A percentile compares a stretch with the other conserved stretches of the same genome.
phyloP scores from a whole-genome alignment of 2,113 vertebrate species.

The Spermophilus dauricus region DNA sequence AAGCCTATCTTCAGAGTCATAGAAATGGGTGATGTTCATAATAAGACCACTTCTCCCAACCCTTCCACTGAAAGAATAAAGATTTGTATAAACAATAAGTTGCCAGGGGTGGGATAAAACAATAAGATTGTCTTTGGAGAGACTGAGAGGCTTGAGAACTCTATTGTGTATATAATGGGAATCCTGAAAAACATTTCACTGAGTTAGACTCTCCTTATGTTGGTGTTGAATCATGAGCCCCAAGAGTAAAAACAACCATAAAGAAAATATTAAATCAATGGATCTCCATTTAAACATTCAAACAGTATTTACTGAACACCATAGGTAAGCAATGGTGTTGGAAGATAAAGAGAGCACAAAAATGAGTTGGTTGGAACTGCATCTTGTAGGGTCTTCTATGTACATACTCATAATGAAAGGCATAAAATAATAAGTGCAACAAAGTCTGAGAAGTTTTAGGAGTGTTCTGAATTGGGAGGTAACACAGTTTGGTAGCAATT shows the following conservation, averaged over 20 bases:
- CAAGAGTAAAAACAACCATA: slow-evolving; percentile 49
- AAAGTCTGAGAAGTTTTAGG: not conserved
- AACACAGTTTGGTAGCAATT: not conserved
- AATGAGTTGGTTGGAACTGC: slow-evolving; percentile 34
- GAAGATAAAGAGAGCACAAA: slow-evolving; percentile 1
- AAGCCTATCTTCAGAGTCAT: not conserved
- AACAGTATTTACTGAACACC: slow-evolving; percentile 63
- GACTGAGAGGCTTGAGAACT: not conserved
- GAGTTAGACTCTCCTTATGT: slow-evolving; percentile 30
- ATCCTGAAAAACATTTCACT: slow-evolving; percentile 14
- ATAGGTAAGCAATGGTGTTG: slow-evolving; percentile 16
- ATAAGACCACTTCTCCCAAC: not conserved
- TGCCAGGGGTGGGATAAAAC: not conserved
- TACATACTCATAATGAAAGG: not conserved
- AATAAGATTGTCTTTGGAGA: slow-evolving; percentile 44
- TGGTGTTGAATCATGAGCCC: slow-evolving; percentile 49
- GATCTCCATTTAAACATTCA: slow-evolving; percentile 65
- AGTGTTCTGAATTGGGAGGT: slow-evolving; percentile 24
- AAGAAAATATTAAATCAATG: slow-evolving; percentile 63
- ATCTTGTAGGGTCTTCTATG: not conserved
- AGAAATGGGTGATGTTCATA: not conserved
- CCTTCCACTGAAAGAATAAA: not conserved
- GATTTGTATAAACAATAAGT: slow-evolving; percentile 37
- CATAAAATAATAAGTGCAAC: slow-evolving; percentile 11
- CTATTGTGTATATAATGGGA: slow-evolving; percentile 47